Base-by-base conservation (phyloP, 2,888 invertebrate genomes). In the Helobdella robusta region DNA sequence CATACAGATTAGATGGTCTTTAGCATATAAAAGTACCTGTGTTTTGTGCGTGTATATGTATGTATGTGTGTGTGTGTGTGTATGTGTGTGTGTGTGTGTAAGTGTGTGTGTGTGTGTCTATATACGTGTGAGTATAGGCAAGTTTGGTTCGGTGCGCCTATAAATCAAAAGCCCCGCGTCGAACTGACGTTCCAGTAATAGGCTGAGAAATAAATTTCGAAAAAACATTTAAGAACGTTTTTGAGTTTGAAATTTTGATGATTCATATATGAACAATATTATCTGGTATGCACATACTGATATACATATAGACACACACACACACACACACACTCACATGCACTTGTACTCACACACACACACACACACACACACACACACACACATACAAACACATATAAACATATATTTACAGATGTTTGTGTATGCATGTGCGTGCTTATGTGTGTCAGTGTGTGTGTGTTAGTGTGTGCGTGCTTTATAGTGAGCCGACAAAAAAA, bases 1-100 rank as follows among this genome's bases (percentile, higher is more conserved):
- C n/a, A n/a, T n/a, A n/a, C n/a, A n/a, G n/a, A n/a, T n/a, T n/a
- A n/a, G n/a, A n/a, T n/a, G n/a, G n/a, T n/a, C n/a, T n/a, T n/a
- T n/a, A n/a, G n/a, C n/a, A n/a, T n/a, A n/a, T n/a, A n/a, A n/a
- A n/a, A n/a, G n/a, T n/a, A n/a, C n/a, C n/a, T n/a, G n/a, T n/a
- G n/a, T n/a, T n/a, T n/a, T 40, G n/a, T 40, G n/a, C n/a, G n/a
- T 40, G 44, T 40, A 40, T 40, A 40, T 40, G n/a, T 40, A 40
- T 40, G n/a, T 40, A 40, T 40, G n/a, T 40, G n/a, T 40, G n/a
- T 40, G n/a, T 40, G n/a, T 40, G n/a, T 40, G n/a, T 40, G n/a
- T 40, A 40, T 40, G n/a, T 40, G n/a, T 40, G n/a, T 40, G n/a
- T 40, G n/a, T 40, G n/a, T 40, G n/a, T 40, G n/a, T 40, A 40